phyloP scores from a whole-genome alignment of 2,113 vertebrate genomes.

The Oriolus oriolus region DNA sequence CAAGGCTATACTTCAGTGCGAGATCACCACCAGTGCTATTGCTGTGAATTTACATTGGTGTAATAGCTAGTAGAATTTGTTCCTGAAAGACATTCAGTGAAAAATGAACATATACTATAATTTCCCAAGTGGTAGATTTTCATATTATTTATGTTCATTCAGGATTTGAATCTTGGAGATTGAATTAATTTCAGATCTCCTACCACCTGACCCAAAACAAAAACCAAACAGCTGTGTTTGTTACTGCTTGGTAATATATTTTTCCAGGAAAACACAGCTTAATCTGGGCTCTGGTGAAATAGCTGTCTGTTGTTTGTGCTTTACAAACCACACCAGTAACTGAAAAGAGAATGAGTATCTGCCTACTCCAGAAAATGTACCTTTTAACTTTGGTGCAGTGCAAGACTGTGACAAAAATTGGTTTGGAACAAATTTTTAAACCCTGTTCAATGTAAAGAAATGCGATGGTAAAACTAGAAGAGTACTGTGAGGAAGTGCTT shows the following conservation, averaged over 20 bases:
- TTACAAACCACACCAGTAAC: not conserved
- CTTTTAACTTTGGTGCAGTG: not conserved
- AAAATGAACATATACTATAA: not conserved
- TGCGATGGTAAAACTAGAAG: not conserved
- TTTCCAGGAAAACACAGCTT: conserved; percentile 36
- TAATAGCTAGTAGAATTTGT: not conserved
- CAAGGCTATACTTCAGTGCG: not conserved
- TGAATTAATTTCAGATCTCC: conserved; percentile 16
- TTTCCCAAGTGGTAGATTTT: not conserved
- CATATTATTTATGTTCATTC: not conserved
- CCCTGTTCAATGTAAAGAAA: not conserved
- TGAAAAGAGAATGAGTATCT: not conserved
- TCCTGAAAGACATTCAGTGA: not conserved
- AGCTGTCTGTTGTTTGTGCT: not conserved
- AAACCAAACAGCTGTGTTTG: conserved; percentile 44
- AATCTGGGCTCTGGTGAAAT: not conserved
- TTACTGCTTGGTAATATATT: conserved; percentile 22
- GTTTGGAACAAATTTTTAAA: not conserved
- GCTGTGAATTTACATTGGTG: not conserved
- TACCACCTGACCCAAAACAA: conserved; percentile 29
- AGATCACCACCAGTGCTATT: not conserved
- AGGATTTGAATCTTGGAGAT: not conserved
- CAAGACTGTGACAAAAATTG: not conserved
- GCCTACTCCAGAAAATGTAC: not conserved
- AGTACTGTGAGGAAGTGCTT: not conserved